Conservation (phyloP, 2,888 invertebrate genomes). For the Mythimna ferrago region DNA sequence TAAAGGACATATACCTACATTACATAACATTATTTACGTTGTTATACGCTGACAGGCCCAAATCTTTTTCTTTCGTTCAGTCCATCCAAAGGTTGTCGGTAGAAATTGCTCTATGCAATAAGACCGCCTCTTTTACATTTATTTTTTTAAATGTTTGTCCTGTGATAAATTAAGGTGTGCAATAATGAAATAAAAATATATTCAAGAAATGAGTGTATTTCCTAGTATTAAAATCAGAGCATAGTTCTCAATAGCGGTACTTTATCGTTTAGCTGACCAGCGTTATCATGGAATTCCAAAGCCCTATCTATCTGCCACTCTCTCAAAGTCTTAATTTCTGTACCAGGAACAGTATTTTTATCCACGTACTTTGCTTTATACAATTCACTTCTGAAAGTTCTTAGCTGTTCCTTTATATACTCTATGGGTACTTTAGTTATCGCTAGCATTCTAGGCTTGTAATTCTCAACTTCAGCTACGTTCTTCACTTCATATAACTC, state of each 20-base stretch:
- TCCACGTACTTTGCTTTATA: constrained; percentile 80
- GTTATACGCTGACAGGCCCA: too few species aligned
- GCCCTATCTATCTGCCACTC: constrained; percentile 85
- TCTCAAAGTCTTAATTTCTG: constrained; percentile 79
- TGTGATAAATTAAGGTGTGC: too few species aligned
- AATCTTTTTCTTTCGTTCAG: too few species aligned
- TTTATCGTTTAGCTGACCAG: constrained; percentile 64
- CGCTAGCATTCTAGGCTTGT: constrained; percentile 79
- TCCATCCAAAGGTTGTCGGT: too few species aligned
- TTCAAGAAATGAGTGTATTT: neutral
- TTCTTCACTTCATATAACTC: constrained; percentile 83
- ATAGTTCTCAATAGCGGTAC: constrained; percentile 73
- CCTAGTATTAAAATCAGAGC: constrained; percentile 47
- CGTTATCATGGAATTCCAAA: constrained; percentile 63
- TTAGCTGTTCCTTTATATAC: constrained; percentile 81
- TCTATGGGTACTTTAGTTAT: constrained; percentile 82
- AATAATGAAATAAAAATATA: too few species aligned
- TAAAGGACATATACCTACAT: too few species aligned
- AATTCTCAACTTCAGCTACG: constrained; percentile 67
- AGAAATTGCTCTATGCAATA: too few species aligned
- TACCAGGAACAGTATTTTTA: constrained; percentile 80
- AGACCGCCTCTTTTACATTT: too few species aligned
- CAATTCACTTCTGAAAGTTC: constrained; percentile 75
- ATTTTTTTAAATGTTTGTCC: too few species aligned
- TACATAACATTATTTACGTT: too few species aligned